Evolutionary conservation across 1,140 invertebrate species (phyloP).

Genomic region (Littorina saxatilis): DNA sequence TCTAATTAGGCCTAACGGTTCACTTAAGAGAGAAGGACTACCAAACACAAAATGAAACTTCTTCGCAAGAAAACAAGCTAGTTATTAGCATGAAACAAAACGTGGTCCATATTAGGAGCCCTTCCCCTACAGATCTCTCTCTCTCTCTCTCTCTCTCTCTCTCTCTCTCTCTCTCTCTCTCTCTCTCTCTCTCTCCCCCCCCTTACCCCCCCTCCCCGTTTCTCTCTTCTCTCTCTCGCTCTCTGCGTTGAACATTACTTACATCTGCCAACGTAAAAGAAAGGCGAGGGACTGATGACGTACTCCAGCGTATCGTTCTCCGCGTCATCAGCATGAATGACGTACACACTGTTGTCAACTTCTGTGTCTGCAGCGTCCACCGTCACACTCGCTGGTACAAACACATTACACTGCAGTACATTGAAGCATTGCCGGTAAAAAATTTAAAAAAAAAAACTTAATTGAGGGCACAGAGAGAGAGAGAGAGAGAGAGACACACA

Average conservation of each 20-base stretch:
- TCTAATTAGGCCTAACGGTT: no score
- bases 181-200: background rate
- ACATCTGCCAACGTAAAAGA: slow-evolving; percentile 11
- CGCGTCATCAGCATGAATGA: background rate
- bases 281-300: background rate
- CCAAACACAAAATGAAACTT: no score
- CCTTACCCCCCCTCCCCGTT: background rate
- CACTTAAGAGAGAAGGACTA: no score
- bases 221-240: background rate
- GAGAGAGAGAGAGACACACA: background rate
- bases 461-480: background rate
- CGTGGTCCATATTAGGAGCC: no score
- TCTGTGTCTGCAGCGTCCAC: background rate
- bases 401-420: no score
- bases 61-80: no score
- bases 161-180: background rate
- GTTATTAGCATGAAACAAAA: no score
- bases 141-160: background rate
- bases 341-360: background rate
- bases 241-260: background rate
- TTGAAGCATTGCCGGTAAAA: no score
- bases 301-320: slow-evolving; percentile 20
- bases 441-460: background rate
- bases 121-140: no score
- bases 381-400: background rate